Percentiles rank a stretch among this genome's conserved stretches.
Conservation (phyloP, 2,113 vertebrate species). For the Lophius piscatorius region DNA sequence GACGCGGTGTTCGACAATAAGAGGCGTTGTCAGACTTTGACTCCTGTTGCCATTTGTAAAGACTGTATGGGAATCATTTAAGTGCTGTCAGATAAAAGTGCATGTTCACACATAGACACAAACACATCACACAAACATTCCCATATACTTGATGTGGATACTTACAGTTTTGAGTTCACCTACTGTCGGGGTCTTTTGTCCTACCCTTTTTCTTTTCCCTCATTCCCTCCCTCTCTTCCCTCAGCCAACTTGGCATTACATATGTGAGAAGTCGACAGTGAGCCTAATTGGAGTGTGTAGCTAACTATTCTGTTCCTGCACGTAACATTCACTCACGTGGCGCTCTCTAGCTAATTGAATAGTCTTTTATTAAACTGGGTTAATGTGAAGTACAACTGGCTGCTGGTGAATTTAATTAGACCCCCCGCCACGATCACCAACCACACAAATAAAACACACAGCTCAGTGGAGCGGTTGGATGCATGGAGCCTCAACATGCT, state of each 20-base stretch:
- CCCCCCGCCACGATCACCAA: slow-evolving; percentile 36
- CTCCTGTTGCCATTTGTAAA: slow-evolving; percentile 45
- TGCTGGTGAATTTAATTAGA: slow-evolving; percentile 70
- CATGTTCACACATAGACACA: not conserved
- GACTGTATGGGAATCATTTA: slow-evolving; percentile 54
- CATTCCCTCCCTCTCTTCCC: not conserved
- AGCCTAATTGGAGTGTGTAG: slow-evolving; percentile 70
- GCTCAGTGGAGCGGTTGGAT: slow-evolving; percentile 26
- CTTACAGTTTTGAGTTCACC: slow-evolving; percentile 8
- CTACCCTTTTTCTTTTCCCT: slow-evolving; percentile 14
- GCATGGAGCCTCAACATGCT: slow-evolving; percentile 10
- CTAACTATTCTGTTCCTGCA: slow-evolving; percentile 50
- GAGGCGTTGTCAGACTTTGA: slow-evolving; percentile 42
- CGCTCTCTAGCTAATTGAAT: slow-evolving; percentile 72
- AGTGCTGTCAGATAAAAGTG: slow-evolving; percentile 28
- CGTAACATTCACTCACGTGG: slow-evolving; percentile 33
- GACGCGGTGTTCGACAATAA: slow-evolving; percentile 29
- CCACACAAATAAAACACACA: slow-evolving; percentile 26
- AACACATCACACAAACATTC: slow-evolving; percentile 13
- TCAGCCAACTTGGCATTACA: slow-evolving; percentile 59
- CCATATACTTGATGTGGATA: slow-evolving; percentile 19
- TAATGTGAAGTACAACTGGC: slow-evolving; percentile 70
- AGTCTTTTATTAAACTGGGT: slow-evolving; percentile 75
- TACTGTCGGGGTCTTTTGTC: slow-evolving; percentile 1
- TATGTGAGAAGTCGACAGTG: slow-evolving; percentile 61